Percentiles rank a stretch among this genome's conserved stretches.
phyloP scores from a whole-genome alignment of 2,888 invertebrate genomes.

The Nemurella pictetii region DNA sequence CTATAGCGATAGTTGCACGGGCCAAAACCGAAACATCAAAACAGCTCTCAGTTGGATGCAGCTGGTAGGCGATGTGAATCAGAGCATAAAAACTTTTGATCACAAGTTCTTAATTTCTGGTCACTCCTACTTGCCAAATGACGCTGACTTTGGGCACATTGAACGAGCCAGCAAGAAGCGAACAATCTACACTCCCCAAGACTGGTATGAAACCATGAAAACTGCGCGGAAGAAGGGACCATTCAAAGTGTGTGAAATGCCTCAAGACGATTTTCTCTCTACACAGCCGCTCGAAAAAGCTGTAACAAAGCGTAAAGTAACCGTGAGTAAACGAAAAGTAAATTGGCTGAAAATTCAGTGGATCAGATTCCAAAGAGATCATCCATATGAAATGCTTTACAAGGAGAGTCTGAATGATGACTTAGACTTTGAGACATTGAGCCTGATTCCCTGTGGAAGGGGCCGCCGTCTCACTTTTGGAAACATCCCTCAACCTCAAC shows the following conservation, averaged over 20 bases:
- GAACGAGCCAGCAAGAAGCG: conserved; percentile 22
- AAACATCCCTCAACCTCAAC: background rate
- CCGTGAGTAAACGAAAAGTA: background rate
- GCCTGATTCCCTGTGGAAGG: background rate
- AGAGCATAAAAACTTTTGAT: conserved; percentile 27
- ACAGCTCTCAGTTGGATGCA: conserved; percentile 43
- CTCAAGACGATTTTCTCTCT: conserved; percentile 12
- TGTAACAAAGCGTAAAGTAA: conserved; percentile 25
- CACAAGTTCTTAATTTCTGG: conserved; percentile 44
- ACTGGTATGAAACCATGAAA: conserved; percentile 29
- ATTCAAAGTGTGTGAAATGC: conserved; percentile 18
- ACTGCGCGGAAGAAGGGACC: no score
- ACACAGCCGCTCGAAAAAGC: conserved; percentile 28
- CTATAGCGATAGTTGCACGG: conserved; percentile 47
- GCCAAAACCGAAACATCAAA: conserved; percentile 47
- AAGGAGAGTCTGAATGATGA: conserved; percentile 29
- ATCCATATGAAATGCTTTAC: conserved; percentile 31
- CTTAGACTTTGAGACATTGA: conserved; percentile 3
- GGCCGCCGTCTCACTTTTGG: background rate
- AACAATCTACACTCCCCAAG: conserved; percentile 23
- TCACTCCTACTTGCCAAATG: conserved; percentile 44
- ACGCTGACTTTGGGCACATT: conserved; percentile 42
- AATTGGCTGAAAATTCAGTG: conserved; percentile 23
- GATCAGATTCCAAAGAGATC: conserved; percentile 31
- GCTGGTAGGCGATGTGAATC: conserved; percentile 18